Conservation (phyloP, 2,113 vertebrate genomes). For the Gracilinanus agilis region DNA sequence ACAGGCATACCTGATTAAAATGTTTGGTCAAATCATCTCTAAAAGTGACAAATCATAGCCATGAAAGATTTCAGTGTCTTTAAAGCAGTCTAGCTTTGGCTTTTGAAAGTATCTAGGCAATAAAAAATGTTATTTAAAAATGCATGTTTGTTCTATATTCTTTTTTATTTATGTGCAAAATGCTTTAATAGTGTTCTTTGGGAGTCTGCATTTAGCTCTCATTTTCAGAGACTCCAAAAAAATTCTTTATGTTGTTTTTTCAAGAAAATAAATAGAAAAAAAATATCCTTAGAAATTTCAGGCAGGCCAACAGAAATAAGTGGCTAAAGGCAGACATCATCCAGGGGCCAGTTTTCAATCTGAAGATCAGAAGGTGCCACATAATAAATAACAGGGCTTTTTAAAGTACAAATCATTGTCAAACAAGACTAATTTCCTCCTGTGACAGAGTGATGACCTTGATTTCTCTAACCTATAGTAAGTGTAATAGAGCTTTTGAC, state of each 20-base stretch:
- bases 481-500: conserved; percentile 60
- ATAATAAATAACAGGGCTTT: conserved; percentile 56
- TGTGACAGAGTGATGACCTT: conserved; percentile 60
- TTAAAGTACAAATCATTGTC: conserved; percentile 57
- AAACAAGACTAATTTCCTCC: conserved; percentile 49
- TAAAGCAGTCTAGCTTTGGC: neutral
- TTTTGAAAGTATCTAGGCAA: neutral
- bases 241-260: neutral
- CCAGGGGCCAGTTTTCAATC: conserved; percentile 40
- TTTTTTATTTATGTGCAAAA: neutral
- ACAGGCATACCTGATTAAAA: conserved; percentile 66
- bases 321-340: conserved; percentile 22
- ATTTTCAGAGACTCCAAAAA: conserved; percentile 8
- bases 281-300: neutral
- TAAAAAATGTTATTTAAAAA: neutral
- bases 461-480: conserved; percentile 45
- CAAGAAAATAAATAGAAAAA: neutral
- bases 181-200: neutral
- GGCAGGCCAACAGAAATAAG: conserved; percentile 19
- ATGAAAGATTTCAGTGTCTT: neutral
- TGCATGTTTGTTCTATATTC: neutral
- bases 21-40: conserved; percentile 42
- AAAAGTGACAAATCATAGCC: conserved; percentile 53
- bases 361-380: conserved; percentile 56
- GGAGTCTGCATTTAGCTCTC: neutral